A percentile compares a stretch with the other conserved stretches of the same genome.
These are phyloP conservation scores for Falco peregrinus DNA, from an alignment of 2,797 vertebrate genomes.

Conservation along the genomic window DNA sequence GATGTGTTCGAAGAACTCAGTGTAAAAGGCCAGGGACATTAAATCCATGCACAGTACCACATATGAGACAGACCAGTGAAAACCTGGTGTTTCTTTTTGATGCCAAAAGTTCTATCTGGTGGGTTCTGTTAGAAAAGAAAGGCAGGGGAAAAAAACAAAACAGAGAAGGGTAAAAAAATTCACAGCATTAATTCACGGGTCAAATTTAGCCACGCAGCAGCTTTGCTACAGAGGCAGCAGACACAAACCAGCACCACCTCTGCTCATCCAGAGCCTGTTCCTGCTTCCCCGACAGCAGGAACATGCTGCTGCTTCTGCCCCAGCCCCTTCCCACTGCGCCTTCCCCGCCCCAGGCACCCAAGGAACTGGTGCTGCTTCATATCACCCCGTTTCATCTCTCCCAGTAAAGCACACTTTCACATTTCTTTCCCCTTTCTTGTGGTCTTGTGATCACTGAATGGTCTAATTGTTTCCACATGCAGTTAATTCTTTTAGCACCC, in stretches of 20 bases:
- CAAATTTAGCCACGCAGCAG: not conserved
- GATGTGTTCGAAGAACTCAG: not conserved
- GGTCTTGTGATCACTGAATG: not conserved
- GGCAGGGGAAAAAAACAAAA: not conserved
- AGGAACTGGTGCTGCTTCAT: not conserved
- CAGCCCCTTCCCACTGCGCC: fast-evolving
- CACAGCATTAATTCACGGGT: not conserved
- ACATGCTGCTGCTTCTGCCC: not conserved
- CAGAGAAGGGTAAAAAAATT: not conserved
- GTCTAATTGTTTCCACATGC: not conserved
- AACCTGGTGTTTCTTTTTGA: not conserved
- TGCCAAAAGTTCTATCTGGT: not conserved
- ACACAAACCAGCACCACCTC: not conserved
- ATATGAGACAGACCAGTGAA: not conserved
- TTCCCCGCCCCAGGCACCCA: not conserved
- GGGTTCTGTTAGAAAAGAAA: not conserved
- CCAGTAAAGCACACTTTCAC: not conserved
- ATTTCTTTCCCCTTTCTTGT: not conserved
- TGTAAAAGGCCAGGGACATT: not conserved
- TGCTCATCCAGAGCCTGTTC: not conserved
- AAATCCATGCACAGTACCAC: not conserved
- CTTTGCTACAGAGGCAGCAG: not conserved
- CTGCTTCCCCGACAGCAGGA: not conserved
- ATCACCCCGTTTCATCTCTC: not conserved
- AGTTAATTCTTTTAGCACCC: not conserved